Evolutionary conservation across 2,888 invertebrate genomes (phyloP), one percentile per base, ranked within the genome.

Genomic region (Nymphalis polychloros): DNA sequence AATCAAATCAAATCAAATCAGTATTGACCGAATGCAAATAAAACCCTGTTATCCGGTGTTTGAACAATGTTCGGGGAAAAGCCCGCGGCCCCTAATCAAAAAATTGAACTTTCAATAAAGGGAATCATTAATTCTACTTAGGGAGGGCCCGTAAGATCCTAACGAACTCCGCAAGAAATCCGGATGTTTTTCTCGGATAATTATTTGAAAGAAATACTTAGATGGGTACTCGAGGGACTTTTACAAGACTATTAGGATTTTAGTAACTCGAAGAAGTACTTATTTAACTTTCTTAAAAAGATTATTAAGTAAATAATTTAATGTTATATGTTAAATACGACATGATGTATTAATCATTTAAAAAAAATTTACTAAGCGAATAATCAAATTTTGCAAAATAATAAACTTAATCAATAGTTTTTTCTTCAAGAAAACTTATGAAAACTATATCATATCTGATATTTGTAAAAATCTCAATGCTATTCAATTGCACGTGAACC

Each of bases 91-190:
- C 89, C 93, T 94, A 94, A 94, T 94, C 94, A 94, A 94, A 94
- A 94, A 94, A 94, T 94, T 94, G 94, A 94, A 94, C 93, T 94
- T 94, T 94, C 94, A 94, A 94, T 94, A 94, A 94, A 94, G 94
- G 93, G 89, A 92, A 94, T 94, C 94, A 94, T 94, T 94, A 94
- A 94, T 94, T 94, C 94, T 93, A 83, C 87, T 88, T 88, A 87
- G 86, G 85, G 85, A 85, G 88, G 82, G 81, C 77, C 57, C 76
- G 83, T 78, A 82, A 78, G 77, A 76, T 78, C 77, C 85, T 90
- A 90, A 90, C 89, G 88, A 90, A 82, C 79, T 80, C 80, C 77
- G 75, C 79, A 89, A 90, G 86, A 89, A 89, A 88, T 86, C 84
- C 83, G 87, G 78, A 88, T 88, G 89, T 89, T 89, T 89, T 88